Evolutionary conservation across 2,797 vertebrate species (phyloP).

Genomic region (Lithobates sylvaticus): DNA sequence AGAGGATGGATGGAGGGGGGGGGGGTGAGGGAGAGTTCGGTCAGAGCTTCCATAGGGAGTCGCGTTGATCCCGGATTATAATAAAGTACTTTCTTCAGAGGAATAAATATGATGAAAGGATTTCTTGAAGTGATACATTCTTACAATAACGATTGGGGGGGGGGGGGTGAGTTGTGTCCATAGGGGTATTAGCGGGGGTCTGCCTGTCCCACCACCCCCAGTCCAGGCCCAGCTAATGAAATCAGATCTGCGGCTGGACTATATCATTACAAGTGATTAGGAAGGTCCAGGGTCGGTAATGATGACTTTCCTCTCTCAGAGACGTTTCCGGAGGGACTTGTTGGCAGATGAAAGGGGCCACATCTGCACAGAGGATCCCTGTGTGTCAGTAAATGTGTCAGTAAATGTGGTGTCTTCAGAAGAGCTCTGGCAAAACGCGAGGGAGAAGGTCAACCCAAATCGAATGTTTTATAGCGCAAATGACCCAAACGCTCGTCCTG

Average conservation of each 20-base stretch:
- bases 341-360: constrained; percentile 52
- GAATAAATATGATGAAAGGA: constrained; percentile 5
- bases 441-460: constrained; percentile 20
- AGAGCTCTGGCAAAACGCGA: constrained; percentile 2
- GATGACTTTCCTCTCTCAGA: constrained; percentile 21
- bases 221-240: constrained; percentile 29
- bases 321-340: constrained; percentile 31
- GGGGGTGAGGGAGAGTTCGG: too few species aligned
- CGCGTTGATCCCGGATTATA: neutral
- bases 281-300: neutral
- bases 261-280: constrained; percentile 2
- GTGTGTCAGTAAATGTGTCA: constrained; percentile 37
- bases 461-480: neutral
- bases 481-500: constrained; percentile 1
- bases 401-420: constrained; percentile 54
- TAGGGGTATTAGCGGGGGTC: neutral
- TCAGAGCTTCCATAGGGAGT: neutral
- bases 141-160: constrained; percentile 5
- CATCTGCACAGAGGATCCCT: constrained; percentile 27
- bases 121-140: neutral
- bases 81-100: neutral
- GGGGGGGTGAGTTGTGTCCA: neutral
- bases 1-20: too few species aligned
- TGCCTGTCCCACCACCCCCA: neutral
- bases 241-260: constrained; percentile 8